phyloP scores from a whole-genome alignment of 2,113 vertebrate species.

The human (Homo sapiens) region GRCh38 chrX:123919001-123919500 shows the following conservation, averaged over 20 bases:
- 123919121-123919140: not conserved
- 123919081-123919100: not conserved
- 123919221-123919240: conserved; percentile 60
- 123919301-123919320: conserved; percentile 45
- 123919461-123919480: conserved; percentile 42
- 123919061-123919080: conserved; percentile 46
- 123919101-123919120: not conserved
- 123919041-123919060: conserved; percentile 35
- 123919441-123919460: conserved; percentile 33
- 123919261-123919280: conserved; percentile 35
- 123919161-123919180: conserved; percentile 52
- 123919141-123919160: conserved; percentile 41
- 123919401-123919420: conserved; percentile 29
- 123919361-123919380: conserved; percentile 16
- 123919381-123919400: not conserved
- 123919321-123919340: conserved; percentile 28
- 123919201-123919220: conserved; percentile 55
- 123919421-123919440: not conserved
- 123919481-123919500: conserved; percentile 41
- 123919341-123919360: conserved; percentile 33
- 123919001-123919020: conserved; percentile 12
- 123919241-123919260: conserved; percentile 55
- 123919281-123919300: conserved; percentile 47
- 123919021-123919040: not conserved
- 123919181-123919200: conserved; percentile 11